Percentiles rank a stretch among this genome's conserved stretches.
phyloP scores from a whole-genome alignment of 2,888 invertebrate genomes.

The Heliconius aoede region DNA sequence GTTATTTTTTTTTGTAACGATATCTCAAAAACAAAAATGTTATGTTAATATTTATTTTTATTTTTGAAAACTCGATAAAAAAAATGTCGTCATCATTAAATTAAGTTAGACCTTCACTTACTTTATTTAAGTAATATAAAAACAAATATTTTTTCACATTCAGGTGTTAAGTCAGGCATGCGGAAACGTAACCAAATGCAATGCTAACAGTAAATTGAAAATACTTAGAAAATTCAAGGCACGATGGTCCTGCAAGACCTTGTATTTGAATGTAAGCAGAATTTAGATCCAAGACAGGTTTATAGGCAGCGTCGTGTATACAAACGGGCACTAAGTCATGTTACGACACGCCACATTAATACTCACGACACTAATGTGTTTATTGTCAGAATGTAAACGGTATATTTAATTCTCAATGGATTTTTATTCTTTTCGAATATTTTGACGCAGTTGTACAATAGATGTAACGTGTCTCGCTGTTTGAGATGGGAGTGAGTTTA shows the following conservation, averaged over 20 bases:
- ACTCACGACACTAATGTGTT: slow-evolving; percentile 46
- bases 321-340: slow-evolving; percentile 49
- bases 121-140: background rate
- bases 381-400: slow-evolving; percentile 46
- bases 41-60: too few species aligned
- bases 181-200: slow-evolving; percentile 43
- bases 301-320: slow-evolving; percentile 47
- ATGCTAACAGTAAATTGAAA: slow-evolving; percentile 43
- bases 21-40: too few species aligned
- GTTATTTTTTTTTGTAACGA: too few species aligned
- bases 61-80: too few species aligned
- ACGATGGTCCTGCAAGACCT: slow-evolving; percentile 44
- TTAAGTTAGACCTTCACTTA: background rate
- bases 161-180: slow-evolving; percentile 20
- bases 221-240: slow-evolving; percentile 49
- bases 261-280: slow-evolving; percentile 51
- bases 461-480: background rate
- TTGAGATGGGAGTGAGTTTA: background rate
- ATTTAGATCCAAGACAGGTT: slow-evolving; percentile 51
- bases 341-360: slow-evolving; percentile 45
- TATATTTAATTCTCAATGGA: slow-evolving; percentile 40
- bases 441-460: background rate
- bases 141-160: slow-evolving; percentile 1
- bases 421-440: slow-evolving; percentile 18
- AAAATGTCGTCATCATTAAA: too few species aligned